Base-by-base conservation (phyloP, 2,888 invertebrate species). In the Drosophila aldrichi region DNA sequence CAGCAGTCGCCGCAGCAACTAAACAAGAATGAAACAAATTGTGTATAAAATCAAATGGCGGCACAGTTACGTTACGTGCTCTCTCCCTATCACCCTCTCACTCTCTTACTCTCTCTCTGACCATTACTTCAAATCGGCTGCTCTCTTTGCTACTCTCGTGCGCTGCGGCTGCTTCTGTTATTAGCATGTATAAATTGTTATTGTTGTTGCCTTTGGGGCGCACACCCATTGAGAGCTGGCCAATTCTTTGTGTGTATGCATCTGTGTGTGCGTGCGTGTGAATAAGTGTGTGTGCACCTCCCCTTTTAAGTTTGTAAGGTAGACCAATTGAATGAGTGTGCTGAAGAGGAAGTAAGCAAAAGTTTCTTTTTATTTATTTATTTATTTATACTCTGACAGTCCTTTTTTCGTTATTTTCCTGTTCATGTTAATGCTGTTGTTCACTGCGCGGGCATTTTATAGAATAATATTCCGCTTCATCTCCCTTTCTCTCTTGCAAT, bases 161-260 rank as follows among this genome's bases (percentile, higher is more conserved):
- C 46, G 25, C 36, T 54, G 40, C 36, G 54, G 57, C 36, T 51
- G 63, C 25, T 32, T 55, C 20, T 55, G 51, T 62, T 74, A 70
- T 76, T 74, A 72, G 69, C 78, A 56, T 63, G 58, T 67, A 59
- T 48, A 70, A 74, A 77, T 70, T 77, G 82, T 84, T 86, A 65
- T 82, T 79, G 70, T 72, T 69, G 54, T 58, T 79, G 60, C 61
- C 61, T 68, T 73, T 76, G 61, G 51, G 48, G n/a, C 54, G 52
- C 65, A 52, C 52, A 63, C 60, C 66, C 59, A 72, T 72, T 76
- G 63, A 54, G 49, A 60, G 74, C 70, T 44, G 57, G 54, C 56
- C 68, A 59, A 61, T 56, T 75, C 78, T 60, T 34, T 52, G 64
- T 62, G 57, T 60, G 66, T 48, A 20, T 20, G 18, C 18, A 9